These are phyloP conservation scores for Omphaloscelis lunosa DNA, from an alignment of 2,888 invertebrate species.

Conservation along the genomic window DNA sequence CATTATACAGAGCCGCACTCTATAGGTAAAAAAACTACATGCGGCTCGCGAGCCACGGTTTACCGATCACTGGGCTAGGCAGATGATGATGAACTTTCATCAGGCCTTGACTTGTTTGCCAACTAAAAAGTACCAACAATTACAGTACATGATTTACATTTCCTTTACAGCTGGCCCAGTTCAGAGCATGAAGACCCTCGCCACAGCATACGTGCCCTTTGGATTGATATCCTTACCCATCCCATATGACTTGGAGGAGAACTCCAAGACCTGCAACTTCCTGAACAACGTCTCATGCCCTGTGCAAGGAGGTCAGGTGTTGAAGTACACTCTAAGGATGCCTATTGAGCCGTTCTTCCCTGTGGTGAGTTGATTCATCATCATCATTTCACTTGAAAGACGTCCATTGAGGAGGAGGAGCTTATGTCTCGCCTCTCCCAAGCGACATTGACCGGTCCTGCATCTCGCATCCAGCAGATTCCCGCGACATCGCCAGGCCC, in stretches of 20 bases:
- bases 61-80: too few relatives aligned
- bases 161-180: constrained; percentile 70
- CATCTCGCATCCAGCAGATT: too few relatives aligned
- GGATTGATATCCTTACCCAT: constrained; percentile 23
- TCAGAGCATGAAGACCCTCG: constrained; percentile 70
- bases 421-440: too few relatives aligned
- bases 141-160: neutral
- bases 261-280: constrained; percentile 74
- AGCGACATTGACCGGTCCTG: too few relatives aligned
- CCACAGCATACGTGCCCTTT: constrained; percentile 67
- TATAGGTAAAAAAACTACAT: too few relatives aligned
- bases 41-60: too few relatives aligned
- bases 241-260: constrained; percentile 65
- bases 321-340: constrained; percentile 68
- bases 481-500: too few relatives aligned
- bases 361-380: constrained; percentile 67
- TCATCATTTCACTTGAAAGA: neutral
- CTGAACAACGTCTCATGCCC: constrained; percentile 74
- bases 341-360: constrained; percentile 70
- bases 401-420: too few relatives aligned
- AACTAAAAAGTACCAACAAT: neutral
- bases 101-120: neutral
- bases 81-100: neutral
- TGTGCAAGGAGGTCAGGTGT: constrained; percentile 25
- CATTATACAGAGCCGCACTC: too few relatives aligned